phyloP scores from a whole-genome alignment of 2,113 vertebrate species.

The Hirundichthys speculiger region DNA sequence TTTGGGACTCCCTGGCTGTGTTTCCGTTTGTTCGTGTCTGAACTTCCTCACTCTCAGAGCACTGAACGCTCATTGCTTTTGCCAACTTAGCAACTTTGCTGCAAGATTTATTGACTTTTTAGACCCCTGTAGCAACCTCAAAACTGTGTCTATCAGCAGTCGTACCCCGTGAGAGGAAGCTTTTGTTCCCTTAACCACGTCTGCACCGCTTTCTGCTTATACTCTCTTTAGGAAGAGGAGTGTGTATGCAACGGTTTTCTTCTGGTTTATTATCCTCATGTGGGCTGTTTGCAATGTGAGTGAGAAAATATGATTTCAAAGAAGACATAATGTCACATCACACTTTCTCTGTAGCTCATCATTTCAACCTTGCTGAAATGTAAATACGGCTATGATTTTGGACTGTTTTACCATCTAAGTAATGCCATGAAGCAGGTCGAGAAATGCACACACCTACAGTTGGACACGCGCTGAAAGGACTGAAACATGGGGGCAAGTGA shows the following conservation, averaged over 20 bases:
- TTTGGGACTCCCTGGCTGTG: neutral
- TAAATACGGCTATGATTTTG: too few relatives aligned
- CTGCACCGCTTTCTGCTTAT: neutral
- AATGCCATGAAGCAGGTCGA: too few relatives aligned
- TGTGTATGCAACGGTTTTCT: neutral
- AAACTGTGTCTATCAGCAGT: neutral
- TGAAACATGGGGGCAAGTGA: conserved; percentile 11
- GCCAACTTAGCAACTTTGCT: neutral
- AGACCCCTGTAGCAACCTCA: neutral
- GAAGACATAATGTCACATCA: too few relatives aligned
- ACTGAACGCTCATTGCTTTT: neutral
- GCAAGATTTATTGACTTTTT: neutral
- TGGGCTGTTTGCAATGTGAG: too few relatives aligned
- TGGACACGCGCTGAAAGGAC: neutral
- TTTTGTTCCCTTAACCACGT: neutral
- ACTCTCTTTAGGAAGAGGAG: neutral
- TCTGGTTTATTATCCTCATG: too few relatives aligned
- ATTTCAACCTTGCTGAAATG: too few relatives aligned
- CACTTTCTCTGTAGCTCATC: too few relatives aligned
- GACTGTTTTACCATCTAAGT: too few relatives aligned
- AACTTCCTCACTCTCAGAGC: too few relatives aligned
- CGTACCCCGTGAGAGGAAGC: neutral
- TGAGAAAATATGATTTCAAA: too few relatives aligned
- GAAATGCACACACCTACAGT: neutral
- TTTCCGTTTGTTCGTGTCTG: neutral